Evolutionary conservation across 2,113 vertebrate genomes (phyloP).

Genomic region (Nothobranchius kuhntae): DNA sequence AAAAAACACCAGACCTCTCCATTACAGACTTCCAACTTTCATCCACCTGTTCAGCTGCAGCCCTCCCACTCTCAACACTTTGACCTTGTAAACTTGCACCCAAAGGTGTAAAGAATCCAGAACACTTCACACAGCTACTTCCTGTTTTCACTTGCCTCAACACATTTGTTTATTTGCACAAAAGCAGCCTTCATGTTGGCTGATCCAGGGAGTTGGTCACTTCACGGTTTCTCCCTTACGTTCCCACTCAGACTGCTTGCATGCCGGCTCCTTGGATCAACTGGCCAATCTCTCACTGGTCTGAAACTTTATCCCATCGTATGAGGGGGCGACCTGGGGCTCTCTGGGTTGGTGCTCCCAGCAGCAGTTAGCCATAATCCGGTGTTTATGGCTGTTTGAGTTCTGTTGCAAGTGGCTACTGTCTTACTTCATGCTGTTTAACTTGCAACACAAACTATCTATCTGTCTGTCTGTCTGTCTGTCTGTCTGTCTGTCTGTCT

Average conservation of each 20-base stretch:
- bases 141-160: constrained; percentile 15
- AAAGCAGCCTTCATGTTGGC: constrained; percentile 41
- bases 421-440: constrained; percentile 30
- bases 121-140: constrained; percentile 16
- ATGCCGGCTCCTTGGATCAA: constrained; percentile 47
- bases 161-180: constrained; percentile 64
- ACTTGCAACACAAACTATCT: background rate
- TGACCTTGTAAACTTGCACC: background rate
- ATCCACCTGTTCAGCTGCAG: background rate
- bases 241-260: constrained; percentile 29
- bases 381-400: constrained; percentile 61
- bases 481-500: too few species aligned
- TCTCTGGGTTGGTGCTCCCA: constrained; percentile 41
- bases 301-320: constrained; percentile 62
- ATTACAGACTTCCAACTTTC: too few species aligned
- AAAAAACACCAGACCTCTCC: too few species aligned
- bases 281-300: constrained; percentile 58
- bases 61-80: constrained; percentile 7
- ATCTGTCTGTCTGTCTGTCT: too few species aligned
- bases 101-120: background rate
- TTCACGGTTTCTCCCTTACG: constrained; percentile 58
- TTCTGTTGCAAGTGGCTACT: constrained; percentile 41
- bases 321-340: constrained; percentile 22
- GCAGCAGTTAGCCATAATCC: constrained; percentile 61
- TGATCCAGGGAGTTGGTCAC: constrained; percentile 43